Evolutionary conservation across 2,888 invertebrate genomes (phyloP), one percentile per base, ranked within the genome.

Genomic region (Diaprepes abbreviatus): DNA sequence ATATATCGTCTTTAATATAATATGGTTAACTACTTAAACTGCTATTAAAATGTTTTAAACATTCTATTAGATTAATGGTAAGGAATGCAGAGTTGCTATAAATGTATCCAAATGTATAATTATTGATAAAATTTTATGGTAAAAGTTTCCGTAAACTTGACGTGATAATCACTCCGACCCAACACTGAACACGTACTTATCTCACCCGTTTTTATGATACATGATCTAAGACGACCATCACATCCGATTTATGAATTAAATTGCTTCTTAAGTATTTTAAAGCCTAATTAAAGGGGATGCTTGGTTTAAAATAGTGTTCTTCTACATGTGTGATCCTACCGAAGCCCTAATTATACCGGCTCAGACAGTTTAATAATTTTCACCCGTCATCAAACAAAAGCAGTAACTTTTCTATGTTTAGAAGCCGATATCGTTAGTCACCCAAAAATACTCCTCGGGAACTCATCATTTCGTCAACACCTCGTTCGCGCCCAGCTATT

Each of bases 401-500:
- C 68, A 66, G 64, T 71, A 58, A 64, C 57, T 70, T 69, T 66
- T 74, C 73, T 74, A 74, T 70, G 71, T 74, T 74, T 74, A 75
- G 74, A 74, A 71, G 64, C 69, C 66, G 67, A 68, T 69, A 67
- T 55, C 69, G 64, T 69, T 69, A 69, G 69, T 69, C 66, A 67
- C 48, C 74, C 74, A 71, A 74, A 76, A 72, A 74, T 74, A 74
- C 69, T 66, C 17, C 63, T 65, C 74, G 70, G 75, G 73, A 75
- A 76, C 75, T 77, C 77, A 77, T 78, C 79, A 77, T 77, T 78
- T 78, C 77, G 74, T 80, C 79, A 77, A 76, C 80, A 77, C 78
- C 78, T 80, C 76, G 73, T 72, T 64, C 67, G 48, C 64, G 66
- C 71, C 72, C 67, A 71, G 64, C 71, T 73, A 74, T 72, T 75